A percentile compares a stretch with the other conserved stretches of the same genome.
phyloP scores from a whole-genome alignment of 2,113 vertebrate species.

The Enhydra lutris region DNA sequence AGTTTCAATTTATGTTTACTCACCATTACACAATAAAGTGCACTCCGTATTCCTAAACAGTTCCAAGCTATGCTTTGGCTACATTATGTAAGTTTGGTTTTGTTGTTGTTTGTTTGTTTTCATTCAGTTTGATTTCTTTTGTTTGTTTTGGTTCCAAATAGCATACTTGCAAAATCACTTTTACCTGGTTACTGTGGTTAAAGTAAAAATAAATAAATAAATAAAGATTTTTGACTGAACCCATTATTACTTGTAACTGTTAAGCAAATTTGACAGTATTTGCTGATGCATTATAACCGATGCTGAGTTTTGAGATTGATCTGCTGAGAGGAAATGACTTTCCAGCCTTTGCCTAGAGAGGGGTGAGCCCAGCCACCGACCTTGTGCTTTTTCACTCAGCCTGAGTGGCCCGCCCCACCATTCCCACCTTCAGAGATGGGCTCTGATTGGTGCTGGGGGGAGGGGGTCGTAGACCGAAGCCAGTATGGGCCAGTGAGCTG shows the following conservation, averaged over 20 bases:
- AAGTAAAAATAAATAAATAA: background rate
- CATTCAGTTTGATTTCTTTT: background rate
- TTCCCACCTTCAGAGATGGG: background rate
- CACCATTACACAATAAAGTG: background rate
- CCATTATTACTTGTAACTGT: background rate
- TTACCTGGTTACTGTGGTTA: background rate
- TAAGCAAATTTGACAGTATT: background rate
- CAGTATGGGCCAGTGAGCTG: background rate
- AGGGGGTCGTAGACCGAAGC: background rate
- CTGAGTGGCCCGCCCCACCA: rapidly evolving
- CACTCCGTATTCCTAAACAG: background rate
- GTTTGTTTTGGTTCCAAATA: background rate
- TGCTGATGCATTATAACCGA: background rate
- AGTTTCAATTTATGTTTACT: background rate
- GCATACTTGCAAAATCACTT: background rate
- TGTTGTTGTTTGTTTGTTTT: background rate
- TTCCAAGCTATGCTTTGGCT: background rate
- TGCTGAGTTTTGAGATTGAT: background rate
- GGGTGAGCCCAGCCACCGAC: background rate
- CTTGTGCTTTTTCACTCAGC: background rate
- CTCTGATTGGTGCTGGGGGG: background rate
- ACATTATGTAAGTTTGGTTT: background rate
- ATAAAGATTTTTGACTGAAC: background rate
- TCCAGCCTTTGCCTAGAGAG: background rate
- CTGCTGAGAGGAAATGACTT: background rate